phyloP scores from a whole-genome alignment of 2,888 invertebrate species.

The Clepsis dumicolana region DNA sequence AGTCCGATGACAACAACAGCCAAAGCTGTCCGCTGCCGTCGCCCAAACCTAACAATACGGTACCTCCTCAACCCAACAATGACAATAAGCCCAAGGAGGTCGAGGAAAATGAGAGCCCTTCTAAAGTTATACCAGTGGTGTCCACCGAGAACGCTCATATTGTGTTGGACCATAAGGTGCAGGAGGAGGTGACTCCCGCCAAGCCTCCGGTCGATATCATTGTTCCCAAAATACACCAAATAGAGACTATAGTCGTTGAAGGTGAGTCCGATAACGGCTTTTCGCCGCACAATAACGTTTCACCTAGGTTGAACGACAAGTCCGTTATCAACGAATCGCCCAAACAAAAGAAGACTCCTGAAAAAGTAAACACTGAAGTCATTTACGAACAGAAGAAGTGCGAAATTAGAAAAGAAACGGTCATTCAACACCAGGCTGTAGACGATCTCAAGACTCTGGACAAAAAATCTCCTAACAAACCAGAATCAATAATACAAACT shows the following conservation, averaged over 20 bases:
- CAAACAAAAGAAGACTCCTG: slow-evolving; percentile 69
- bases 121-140: slow-evolving; percentile 77
- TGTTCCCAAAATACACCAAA: slow-evolving; percentile 70
- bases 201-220: slow-evolving; percentile 68
- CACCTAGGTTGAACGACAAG: slow-evolving; percentile 71
- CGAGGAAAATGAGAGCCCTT: slow-evolving; percentile 74
- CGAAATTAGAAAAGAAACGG: slow-evolving; percentile 79
- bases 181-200: slow-evolving; percentile 62
- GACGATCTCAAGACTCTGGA: slow-evolving; percentile 70
- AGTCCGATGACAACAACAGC: slow-evolving; percentile 82
- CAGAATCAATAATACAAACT: slow-evolving; percentile 74
- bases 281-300: slow-evolving; percentile 60
- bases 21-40: slow-evolving; percentile 82
- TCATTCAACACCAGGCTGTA: slow-evolving; percentile 75
- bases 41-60: slow-evolving; percentile 68
- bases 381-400: slow-evolving; percentile 67
- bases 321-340: slow-evolving; percentile 71
- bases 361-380: slow-evolving; percentile 59
- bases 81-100: slow-evolving; percentile 72
- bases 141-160: slow-evolving; percentile 78
- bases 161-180: slow-evolving; percentile 74
- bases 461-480: slow-evolving; percentile 76
- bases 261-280: slow-evolving; percentile 72
- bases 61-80: slow-evolving; percentile 62
- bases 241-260: slow-evolving; percentile 79